Base-by-base conservation (phyloP, 2,113 vertebrate species). In the Potamarius usumacintae region DNA sequence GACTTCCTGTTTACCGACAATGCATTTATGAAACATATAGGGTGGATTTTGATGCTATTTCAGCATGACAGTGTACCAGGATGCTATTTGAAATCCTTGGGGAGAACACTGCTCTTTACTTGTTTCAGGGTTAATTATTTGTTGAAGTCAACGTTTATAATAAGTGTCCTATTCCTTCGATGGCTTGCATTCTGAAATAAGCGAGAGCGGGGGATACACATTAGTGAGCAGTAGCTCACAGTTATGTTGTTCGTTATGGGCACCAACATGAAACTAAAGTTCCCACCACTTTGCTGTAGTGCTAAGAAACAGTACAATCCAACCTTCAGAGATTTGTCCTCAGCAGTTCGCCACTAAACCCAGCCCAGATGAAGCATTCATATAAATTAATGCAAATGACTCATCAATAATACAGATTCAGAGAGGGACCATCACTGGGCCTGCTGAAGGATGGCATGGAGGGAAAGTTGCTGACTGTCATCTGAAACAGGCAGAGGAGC, bases 331-430 rank as follows among this genome's bases (percentile, higher is more conserved):
- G 69, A 83, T n/a, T 77, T 14, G 53, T 76, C 52, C 71, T 15
- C 53, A 63, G 42, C 82, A 74, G 25, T 76, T 63, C 14, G n/a
- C 34, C n/a, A 72, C 34, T 69, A 84, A 78, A 79, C 72, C 72
- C 63, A 52, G 58, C 65, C 63, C 48, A n/a, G 78, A 87, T 52
- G 20, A 78, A 84, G 50, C 78, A 81, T 72, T 55, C 50, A 50
- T 63, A 60, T 83, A 80, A 89, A 69, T 2, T 58, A 71, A 86
- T 87, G 84, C 87, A 90, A 88, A 90, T 87, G 77, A 1, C 30
- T 84, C 84, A 90, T 89, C 85, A 90, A 88, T 90, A 90, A 87
- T 90, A 84, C 86, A 90, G 81, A 86, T 77, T 82, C 11, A 25
- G 57, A 88, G 83, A 78, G 86, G 71, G 71, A 42, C 67, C 76